A percentile compares a stretch with the other conserved stretches of the same genome.
phyloP scores from a whole-genome alignment of 2,888 invertebrate species.

The Caenorhabditis doughertyi region DNA sequence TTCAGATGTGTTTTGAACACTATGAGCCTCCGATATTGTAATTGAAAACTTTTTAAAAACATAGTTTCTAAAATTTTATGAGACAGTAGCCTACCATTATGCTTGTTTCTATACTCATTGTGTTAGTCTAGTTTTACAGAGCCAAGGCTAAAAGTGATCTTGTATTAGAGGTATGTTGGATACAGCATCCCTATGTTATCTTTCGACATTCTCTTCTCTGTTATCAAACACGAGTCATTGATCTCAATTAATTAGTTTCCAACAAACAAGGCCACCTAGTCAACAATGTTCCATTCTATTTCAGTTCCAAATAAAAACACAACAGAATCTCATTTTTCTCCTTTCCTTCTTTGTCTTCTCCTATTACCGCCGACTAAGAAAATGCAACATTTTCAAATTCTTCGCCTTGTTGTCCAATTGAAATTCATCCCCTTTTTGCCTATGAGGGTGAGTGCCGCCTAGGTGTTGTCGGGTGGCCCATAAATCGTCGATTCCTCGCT shows the following conservation, averaged over 20 bases:
- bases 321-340: slow-evolving; percentile 24
- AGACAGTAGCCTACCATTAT: too few species aligned
- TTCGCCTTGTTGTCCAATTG: slow-evolving; percentile 16
- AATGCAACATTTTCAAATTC: slow-evolving; percentile 44
- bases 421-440: slow-evolving; percentile 8
- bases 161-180: too few species aligned
- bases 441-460: neutral
- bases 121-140: too few species aligned
- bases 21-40: too few species aligned
- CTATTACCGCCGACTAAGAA: slow-evolving; percentile 18
- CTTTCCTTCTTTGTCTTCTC: slow-evolving; percentile 3
- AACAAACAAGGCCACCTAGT: slow-evolving; percentile 17
- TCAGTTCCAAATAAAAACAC: neutral
- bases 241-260: neutral
- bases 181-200: too few species aligned
- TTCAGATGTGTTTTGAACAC: too few species aligned
- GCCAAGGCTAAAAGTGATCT: too few species aligned
- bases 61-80: too few species aligned
- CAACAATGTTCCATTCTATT: neutral
- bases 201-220: too few species aligned
- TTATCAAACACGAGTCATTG: neutral
- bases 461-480: slow-evolving; percentile 58
- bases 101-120: too few species aligned
- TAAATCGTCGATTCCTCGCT: slow-evolving; percentile 49
- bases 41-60: too few species aligned